Evolutionary conservation across 1,140 invertebrate species (phyloP), one percentile per base, ranked within the genome.

Genomic region (Pentalonia nigronervosa): DNA sequence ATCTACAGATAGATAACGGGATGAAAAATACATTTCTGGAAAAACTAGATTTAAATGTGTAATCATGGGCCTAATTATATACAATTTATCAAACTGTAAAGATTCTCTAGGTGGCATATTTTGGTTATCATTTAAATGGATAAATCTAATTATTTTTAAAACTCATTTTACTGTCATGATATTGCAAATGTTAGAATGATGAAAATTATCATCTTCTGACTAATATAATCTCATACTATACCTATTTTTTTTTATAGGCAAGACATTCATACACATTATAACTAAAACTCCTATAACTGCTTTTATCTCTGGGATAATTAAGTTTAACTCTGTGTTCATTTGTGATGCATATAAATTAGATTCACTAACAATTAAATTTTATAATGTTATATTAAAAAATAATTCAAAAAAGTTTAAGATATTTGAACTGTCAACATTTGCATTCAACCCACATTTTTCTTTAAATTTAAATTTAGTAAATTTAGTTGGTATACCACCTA

Each of bases 91-190:
- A 89, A 94, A 94, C 50, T 94, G 11, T 50, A 88, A 86, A 20
- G 45, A 53, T 30, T 36, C 30, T 92, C 81, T 90, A 25, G 50
- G n/a, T 41, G 81, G 89, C 50, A n/a, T n/a, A 94, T 94, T 94
- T 93, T 93, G 1, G 60, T 94, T 94, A 76, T 94, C 92, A 94
- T 94, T 94, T 1, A 94, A 81, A 81, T 94, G 94, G n/a, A 94
- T 50, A 67, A 84, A 94, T 50, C 94, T 76, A 7, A 94, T 84
- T 81, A 94, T 93, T 91, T 93, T 93, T 45, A 94, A 87, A 94
- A 94, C 93, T 93, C 94, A 92, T 91, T 94, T 94, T 6, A 94
- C 4, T 84, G 94, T n/a, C 94, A 94, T 94, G n/a, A 87, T 87
- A 20, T 94, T 93, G 83, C 30, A 83, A 94, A 94, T 91, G 45